phyloP scores from a whole-genome alignment of 1,140 invertebrate species.

The Sogatella furcifera region DNA sequence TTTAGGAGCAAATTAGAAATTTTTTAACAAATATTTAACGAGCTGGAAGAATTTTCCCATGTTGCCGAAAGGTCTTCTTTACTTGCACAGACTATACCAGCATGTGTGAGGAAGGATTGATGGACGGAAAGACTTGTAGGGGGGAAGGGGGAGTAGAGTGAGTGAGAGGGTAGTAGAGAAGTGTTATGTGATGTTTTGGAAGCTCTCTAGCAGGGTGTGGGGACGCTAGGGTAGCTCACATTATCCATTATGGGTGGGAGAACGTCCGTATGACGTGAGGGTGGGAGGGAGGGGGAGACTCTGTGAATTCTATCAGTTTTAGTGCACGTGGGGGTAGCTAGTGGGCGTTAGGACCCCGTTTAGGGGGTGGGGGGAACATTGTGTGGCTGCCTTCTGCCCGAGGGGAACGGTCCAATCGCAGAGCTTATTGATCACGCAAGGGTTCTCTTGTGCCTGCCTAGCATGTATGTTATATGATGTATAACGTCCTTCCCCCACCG shows the following conservation, averaged over 20 bases:
- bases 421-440: slow-evolving; percentile 21
- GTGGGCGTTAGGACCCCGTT: background rate
- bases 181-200: too few species aligned
- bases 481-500: slow-evolving; percentile 16
- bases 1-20: too few species aligned
- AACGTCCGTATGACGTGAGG: too few species aligned
- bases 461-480: slow-evolving; percentile 24
- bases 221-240: background rate
- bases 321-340: background rate
- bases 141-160: too few species aligned
- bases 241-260: background rate
- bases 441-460: background rate
- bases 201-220: too few species aligned
- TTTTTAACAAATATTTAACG: too few species aligned
- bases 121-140: too few species aligned
- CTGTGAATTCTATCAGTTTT: slow-evolving; percentile 3
- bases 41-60: too few species aligned
- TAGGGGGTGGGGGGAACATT: slow-evolving; percentile 1
- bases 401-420: slow-evolving; percentile 19
- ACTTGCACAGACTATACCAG: too few species aligned
- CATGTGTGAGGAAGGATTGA: too few species aligned
- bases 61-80: too few species aligned
- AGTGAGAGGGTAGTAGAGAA: too few species aligned
- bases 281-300: background rate
- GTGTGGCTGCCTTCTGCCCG: background rate